These are phyloP conservation scores for Solenopsis invicta DNA, from an alignment of 1,140 invertebrate species.

Conservation along the genomic window DNA sequence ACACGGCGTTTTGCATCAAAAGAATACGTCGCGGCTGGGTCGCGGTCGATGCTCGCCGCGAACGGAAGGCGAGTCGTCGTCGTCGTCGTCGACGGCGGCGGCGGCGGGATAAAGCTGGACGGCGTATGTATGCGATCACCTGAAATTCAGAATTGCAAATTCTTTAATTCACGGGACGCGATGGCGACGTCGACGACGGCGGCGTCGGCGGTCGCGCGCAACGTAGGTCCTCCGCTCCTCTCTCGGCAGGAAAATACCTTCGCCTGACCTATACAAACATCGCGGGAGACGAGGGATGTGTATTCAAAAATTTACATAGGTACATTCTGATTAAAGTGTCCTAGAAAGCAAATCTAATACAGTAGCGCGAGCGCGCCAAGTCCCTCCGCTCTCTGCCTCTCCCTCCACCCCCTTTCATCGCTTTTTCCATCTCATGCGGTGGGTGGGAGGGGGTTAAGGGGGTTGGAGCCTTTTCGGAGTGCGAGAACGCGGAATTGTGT, in stretches of 20 bases:
- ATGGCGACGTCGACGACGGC: constrained; percentile 70
- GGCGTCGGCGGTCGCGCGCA: constrained; percentile 41
- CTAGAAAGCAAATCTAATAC: constrained; percentile 87
- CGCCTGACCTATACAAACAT: constrained; percentile 87
- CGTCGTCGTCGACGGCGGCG: constrained; percentile 29
- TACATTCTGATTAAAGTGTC: constrained; percentile 88
- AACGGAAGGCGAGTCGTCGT: constrained; percentile 63
- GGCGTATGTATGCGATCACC: constrained; percentile 80
- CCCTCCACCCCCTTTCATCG: background rate
- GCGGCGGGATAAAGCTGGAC: constrained; percentile 68
- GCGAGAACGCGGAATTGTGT: constrained; percentile 42
- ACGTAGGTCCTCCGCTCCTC: too few relatives aligned
- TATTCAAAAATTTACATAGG: constrained; percentile 88
- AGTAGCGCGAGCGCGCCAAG: constrained; percentile 67
- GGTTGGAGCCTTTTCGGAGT: background rate
- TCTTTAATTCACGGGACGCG: constrained; percentile 86
- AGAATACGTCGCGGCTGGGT: constrained; percentile 32
- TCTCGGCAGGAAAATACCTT: constrained; percentile 84
- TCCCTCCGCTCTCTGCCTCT: background rate
- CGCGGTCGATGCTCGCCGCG: constrained; percentile 68
- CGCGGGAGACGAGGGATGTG: constrained; percentile 84
- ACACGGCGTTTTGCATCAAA: constrained; percentile 4
- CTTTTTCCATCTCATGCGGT: constrained; percentile 15
- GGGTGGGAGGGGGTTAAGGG: too few relatives aligned
- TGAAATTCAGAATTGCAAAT: constrained; percentile 87